Percentiles rank a stretch among this genome's conserved stretches.
Conservation (phyloP, 2,113 vertebrate genomes). For the Mobula hypostoma region DNA sequence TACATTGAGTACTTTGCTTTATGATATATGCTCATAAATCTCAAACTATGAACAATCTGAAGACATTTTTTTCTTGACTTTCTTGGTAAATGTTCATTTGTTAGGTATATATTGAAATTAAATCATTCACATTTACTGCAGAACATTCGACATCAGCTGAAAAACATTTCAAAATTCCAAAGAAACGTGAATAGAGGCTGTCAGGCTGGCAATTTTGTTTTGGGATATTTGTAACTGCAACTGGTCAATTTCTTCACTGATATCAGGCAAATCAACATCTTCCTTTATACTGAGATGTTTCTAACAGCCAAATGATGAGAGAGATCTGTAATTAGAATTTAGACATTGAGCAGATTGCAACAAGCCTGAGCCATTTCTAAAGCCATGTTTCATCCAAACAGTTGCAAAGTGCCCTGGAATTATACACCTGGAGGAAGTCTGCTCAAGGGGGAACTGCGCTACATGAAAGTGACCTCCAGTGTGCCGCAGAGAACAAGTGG, state of each 20-base stretch:
- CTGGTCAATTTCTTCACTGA: not conserved
- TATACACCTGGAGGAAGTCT: no score
- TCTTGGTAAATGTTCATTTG: slow-evolving; percentile 6
- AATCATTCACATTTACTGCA: slow-evolving; percentile 27
- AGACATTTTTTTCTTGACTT: not conserved
- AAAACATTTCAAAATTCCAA: not conserved
- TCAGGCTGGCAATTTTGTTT: not conserved
- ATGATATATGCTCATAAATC: not conserved
- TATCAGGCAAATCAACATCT: not conserved
- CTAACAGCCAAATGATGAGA: not conserved
- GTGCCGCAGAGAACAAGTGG: no score
- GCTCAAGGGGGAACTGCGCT: no score
- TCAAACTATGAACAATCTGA: not conserved
- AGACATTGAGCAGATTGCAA: not conserved
- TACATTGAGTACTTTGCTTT: slow-evolving; percentile 20
- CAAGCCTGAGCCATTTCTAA: not conserved
- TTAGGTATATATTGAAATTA: not conserved
- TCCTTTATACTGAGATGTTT: not conserved
- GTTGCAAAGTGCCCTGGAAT: no score
- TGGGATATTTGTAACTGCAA: not conserved
- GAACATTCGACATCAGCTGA: not conserved
- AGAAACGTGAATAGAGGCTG: not conserved
- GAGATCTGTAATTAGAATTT: not conserved
- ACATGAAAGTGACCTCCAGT: no score
- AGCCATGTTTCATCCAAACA: not conserved